phyloP scores from a whole-genome alignment of 2,113 vertebrate genomes.

The Pachypanchax playfairii region DNA sequence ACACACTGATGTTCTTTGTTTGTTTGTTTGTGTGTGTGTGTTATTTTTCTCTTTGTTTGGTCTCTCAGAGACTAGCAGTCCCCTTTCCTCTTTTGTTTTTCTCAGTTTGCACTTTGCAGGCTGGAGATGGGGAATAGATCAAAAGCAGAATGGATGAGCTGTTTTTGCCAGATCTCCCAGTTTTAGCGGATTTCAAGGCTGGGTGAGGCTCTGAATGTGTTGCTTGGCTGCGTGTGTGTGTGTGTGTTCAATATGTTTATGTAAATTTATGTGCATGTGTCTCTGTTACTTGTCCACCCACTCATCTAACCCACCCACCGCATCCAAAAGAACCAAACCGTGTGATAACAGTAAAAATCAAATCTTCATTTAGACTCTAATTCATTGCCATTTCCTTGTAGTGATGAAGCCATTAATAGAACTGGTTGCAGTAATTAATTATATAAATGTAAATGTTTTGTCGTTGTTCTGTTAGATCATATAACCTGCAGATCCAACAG shows the following conservation, averaged over 20 bases:
- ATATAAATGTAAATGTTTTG: too few relatives aligned
- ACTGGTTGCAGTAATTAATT: too few relatives aligned
- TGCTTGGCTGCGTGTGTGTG: slow-evolving; percentile 39
- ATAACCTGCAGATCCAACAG: neutral
- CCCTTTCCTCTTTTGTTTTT: slow-evolving; percentile 76
- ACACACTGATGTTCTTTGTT: slow-evolving; percentile 47
- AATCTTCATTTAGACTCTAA: too few relatives aligned
- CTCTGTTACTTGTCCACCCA: too few relatives aligned
- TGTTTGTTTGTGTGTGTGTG: slow-evolving; percentile 45
- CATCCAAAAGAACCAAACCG: too few relatives aligned
- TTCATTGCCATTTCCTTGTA: too few relatives aligned
- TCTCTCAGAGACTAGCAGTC: slow-evolving; percentile 73
- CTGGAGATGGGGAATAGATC: slow-evolving; percentile 80
- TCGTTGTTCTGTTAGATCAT: neutral
- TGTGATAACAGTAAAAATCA: too few relatives aligned
- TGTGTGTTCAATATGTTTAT: slow-evolving; percentile 28
- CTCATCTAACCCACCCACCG: too few relatives aligned
- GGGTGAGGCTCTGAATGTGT: slow-evolving; percentile 60
- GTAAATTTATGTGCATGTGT: slow-evolving; percentile 30
- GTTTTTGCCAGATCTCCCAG: slow-evolving; percentile 76
- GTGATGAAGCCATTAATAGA: too few relatives aligned
- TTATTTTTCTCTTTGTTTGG: slow-evolving; percentile 62
- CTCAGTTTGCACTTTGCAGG: slow-evolving; percentile 73
- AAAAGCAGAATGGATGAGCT: slow-evolving; percentile 78
- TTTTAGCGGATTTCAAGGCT: slow-evolving; percentile 78